Base-by-base conservation (phyloP, 2,888 invertebrate species). In the Smittia sp. region DNA sequence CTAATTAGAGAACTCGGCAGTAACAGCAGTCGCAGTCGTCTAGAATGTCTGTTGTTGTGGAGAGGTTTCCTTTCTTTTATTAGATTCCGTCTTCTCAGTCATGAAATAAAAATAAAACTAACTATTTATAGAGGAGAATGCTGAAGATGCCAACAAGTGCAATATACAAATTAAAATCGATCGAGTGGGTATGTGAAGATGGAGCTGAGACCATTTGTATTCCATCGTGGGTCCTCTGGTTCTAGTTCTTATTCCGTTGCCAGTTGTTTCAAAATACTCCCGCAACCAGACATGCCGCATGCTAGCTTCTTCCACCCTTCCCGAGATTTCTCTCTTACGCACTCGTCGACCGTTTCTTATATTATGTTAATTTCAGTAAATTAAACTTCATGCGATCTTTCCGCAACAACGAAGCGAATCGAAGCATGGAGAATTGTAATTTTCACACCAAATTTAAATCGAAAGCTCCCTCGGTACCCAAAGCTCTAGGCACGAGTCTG, bases 71-170 rank as follows among this genome's bases (percentile, higher is more conserved):
- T 32, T 32, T 32, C 32, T 32, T 46, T 46, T 46, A 46, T 46
- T 46, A 46, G 46, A 46, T 46, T 46, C n/a, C 11, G n/a, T n/a
- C n/a, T n/a, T n/a, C 46, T 46, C 39, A 67, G n/a, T 46, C 13
- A 46, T 46, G n/a, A 46, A 46, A 46, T 15, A 46, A 46, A 46
- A 46, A 46, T n/a, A 46, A 46, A 46, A 46, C n/a, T n/a, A 46
- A 25, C 54, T 69, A 69, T 69, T 69, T 54, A 54, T 69, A 69
- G 69, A 69, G n/a, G 25, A 32, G 3, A 54, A 62, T 20, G 72
- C 46, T 58, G 70, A 54, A 38, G 70, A 72, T 72, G 62, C 32
- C 62, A 72, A 72, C 72, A 72, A 72, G 72, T 27, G 6, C 39
- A 18, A 72, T 38, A 62, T 72, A 62, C 72, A 72, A 62, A 72